phyloP scores from a whole-genome alignment of 2,888 invertebrate genomes.

The Bembecia ichneumoniformis region DNA sequence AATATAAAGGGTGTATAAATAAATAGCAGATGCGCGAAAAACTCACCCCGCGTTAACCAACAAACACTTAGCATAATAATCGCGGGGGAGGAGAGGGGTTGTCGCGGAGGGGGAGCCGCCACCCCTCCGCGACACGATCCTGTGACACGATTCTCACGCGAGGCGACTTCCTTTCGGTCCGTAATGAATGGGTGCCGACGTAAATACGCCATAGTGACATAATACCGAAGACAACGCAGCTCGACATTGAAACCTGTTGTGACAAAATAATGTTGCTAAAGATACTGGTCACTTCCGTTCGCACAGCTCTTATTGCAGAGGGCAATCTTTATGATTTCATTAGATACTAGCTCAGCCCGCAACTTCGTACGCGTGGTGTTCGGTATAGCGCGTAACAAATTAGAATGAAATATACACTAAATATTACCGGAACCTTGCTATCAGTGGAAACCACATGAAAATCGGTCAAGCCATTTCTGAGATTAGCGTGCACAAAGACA shows the following conservation, averaged over 20 bases:
- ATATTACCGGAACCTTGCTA: too few species aligned
- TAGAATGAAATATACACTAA: too few species aligned
- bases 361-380: too few species aligned
- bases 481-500: too few species aligned
- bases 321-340: too few species aligned
- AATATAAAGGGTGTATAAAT: constrained; percentile 69
- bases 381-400: too few species aligned
- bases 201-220: constrained; percentile 53
- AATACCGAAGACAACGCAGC: constrained; percentile 18
- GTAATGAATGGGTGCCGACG: constrained; percentile 63
- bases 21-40: constrained; percentile 73
- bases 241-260: constrained; percentile 44
- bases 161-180: constrained; percentile 56
- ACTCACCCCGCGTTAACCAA: constrained; percentile 60
- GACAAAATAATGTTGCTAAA: constrained; percentile 6
- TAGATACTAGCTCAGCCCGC: too few species aligned
- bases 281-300: constrained; percentile 10
- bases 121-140: constrained; percentile 36
- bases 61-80: constrained; percentile 71
- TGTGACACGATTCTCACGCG: constrained; percentile 70
- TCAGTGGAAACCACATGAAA: too few species aligned
- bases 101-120: constrained; percentile 22
- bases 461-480: too few species aligned
- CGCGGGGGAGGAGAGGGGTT: constrained; percentile 35
- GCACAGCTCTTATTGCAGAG: background rate